Evolutionary conservation across 2,113 vertebrate species (phyloP), one percentile per base, ranked within the genome.

Genomic region (Alligator sinensis): DNA sequence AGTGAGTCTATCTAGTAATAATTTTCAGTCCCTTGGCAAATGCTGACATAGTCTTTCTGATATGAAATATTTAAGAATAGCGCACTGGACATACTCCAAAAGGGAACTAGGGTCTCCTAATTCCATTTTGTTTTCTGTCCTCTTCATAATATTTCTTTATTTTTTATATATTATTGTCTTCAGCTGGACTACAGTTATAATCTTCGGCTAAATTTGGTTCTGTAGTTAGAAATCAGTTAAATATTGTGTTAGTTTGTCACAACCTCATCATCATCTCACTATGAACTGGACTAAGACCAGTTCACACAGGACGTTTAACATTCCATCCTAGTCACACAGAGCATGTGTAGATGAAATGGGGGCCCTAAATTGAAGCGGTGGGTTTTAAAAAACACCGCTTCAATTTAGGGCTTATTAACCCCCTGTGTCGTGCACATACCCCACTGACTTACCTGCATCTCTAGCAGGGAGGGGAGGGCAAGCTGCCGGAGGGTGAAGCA

Each of bases 121-220:
- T 10, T 47, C 16, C 30, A 57, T 24, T 55, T 59, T n/a, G 54
- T 75, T 38, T 28, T 55, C n/a, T 75, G 78, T 30, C 55, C 77
- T 81, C 84, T 34, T 68, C 4, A 3, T 47, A 75, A 63, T 58
- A 82, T 24, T 86, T 62, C 79, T 61, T 86, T 76, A 68, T 12
- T 2, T 5, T 30, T n/a, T 34, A 17, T 11, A 8, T 27, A 70
- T 24, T 55, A 18, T 38, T 57, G 55, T 57, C 25, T 77, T 75
- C 66, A 59, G 9, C 11, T 30, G 18, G 19, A 63, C 0, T 0
- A 58, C 24, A 34, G 10, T 25, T 2, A 1, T 1, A 1, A 89
- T 54, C 2, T 5, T 22, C 18, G 38, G 27, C 70, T 57, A 77
- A 88, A 25, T 7, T 72, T 55, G 54, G 57, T 81, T 34, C 60